A percentile compares a stretch with the other conserved stretches of the same genome.
phyloP scores from a whole-genome alignment of 1,140 invertebrate genomes.

The Zeugodacus cucurbitae region DNA sequence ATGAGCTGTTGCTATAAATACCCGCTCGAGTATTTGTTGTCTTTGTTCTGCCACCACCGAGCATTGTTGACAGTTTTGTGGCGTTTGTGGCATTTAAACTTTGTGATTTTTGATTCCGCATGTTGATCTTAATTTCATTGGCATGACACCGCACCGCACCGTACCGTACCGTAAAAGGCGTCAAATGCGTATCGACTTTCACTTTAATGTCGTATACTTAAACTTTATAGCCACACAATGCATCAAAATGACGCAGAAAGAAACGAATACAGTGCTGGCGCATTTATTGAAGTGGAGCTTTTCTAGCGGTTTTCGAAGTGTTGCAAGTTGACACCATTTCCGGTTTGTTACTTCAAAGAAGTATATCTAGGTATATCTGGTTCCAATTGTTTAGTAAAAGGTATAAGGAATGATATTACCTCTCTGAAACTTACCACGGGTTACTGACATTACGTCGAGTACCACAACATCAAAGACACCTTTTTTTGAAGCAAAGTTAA shows the following conservation, averaged over 20 bases:
- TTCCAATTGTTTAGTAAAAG: too few relatives aligned
- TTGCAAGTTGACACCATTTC: too few relatives aligned
- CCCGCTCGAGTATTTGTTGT: background rate
- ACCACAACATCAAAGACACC: too few relatives aligned
- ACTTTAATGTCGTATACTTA: background rate
- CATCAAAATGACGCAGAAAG: background rate
- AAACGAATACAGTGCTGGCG: background rate
- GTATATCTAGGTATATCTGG: too few relatives aligned
- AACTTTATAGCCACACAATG: background rate
- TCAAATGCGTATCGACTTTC: conserved; percentile 15
- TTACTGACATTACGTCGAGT: too few relatives aligned
- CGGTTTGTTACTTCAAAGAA: too few relatives aligned
- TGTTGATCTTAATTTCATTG: conserved; percentile 27
- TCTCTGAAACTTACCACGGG: too few relatives aligned
- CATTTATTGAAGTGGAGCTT: background rate
- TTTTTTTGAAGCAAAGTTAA: too few relatives aligned
- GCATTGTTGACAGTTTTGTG: conserved; percentile 18
- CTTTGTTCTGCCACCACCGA: background rate
- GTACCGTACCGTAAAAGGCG: background rate
- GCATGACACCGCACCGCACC: background rate
- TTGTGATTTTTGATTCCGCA: background rate
- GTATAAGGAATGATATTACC: too few relatives aligned
- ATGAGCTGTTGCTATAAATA: background rate
- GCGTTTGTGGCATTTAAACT: background rate
- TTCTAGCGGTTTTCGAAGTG: too few relatives aligned